Base-by-base conservation (phyloP, 1,140 invertebrate genomes). In the Bombus cullumanus region DNA sequence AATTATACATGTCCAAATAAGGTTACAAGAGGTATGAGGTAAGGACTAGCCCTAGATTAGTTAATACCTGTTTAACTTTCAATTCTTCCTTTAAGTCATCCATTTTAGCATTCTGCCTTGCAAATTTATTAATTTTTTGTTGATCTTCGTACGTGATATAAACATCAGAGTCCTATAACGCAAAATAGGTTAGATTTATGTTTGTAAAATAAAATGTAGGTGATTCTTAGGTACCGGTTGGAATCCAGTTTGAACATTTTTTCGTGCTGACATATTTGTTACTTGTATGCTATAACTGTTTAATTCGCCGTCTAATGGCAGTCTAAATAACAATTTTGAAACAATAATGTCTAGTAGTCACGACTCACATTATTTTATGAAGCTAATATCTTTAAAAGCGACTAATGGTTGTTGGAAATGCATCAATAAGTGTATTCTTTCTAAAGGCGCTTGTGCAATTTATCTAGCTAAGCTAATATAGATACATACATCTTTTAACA, bases 101-200 rank as follows among this genome's bases (percentile, higher is more conserved):
- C 88, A 98, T 96, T 94, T 97, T 97, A 4, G 98, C 98, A 96
- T 99, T 99, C 81, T 98, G 96, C 86, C 98, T 96, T 8, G 99
- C 99, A 96, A 99, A 99, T 94, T 97, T 97, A 94, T 99, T 99
- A 86, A 99, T 99, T 95, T 99, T 99, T 92, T 99, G 98, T 95
- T 99, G 99, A 96, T 99, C 99, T 95, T 99, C 98, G 93, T 97
- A 98, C 9, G 98, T 98, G 88, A 99, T 98, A 93, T 99, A 97
- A 81, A 99, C 98, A 96, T 99, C 98, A 79, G 97, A 97, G 92
- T 98, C 98, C 97, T 98, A 91, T 81, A 96, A 95, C 28, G 34
- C 13, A 34, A 66, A 31, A 39, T 41, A 90, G 68, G 88, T 87
- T 69, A 83, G 18, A 86, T 64, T 15, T 31, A 85, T 28, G 75